Conservation (phyloP, 2,113 vertebrate species). For the Cinclus mexicanus region DNA sequence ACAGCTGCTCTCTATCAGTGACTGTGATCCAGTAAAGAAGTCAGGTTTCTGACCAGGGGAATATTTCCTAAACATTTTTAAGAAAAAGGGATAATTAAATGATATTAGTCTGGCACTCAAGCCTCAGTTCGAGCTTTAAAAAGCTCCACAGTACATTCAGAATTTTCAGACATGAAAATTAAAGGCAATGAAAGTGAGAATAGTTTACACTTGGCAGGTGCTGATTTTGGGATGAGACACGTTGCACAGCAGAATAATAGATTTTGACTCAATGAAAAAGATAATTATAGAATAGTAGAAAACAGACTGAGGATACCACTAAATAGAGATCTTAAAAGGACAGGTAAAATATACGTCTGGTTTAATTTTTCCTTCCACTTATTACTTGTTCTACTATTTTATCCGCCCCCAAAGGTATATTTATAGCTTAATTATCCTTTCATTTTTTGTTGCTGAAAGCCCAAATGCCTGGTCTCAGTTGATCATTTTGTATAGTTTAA, state of each 20-base stretch:
- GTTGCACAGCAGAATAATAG: neutral
- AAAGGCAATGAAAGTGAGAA: neutral
- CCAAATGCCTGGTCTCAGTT: neutral
- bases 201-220: constrained; percentile 16
- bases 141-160: neutral
- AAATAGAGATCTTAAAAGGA: neutral
- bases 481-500: neutral
- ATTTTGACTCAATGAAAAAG: constrained; percentile 4
- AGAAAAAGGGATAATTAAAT: neutral
- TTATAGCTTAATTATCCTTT: neutral
- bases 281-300: constrained; percentile 44
- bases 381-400: neutral
- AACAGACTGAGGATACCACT: neutral
- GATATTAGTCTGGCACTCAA: neutral
- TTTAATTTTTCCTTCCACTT: neutral
- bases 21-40: neutral
- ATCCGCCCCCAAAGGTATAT: neutral
- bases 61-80: neutral
- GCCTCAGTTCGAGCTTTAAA: neutral
- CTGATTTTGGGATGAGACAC: constrained; percentile 9
- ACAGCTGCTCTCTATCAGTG: neutral
- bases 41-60: neutral
- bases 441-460: neutral
- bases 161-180: constrained; percentile 12
- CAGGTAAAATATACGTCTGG: constrained; percentile 8